Evolutionary conservation across 2,888 invertebrate genomes (phyloP), one percentile per base, ranked within the genome.

Genomic region (Hyalella azteca): DNA sequence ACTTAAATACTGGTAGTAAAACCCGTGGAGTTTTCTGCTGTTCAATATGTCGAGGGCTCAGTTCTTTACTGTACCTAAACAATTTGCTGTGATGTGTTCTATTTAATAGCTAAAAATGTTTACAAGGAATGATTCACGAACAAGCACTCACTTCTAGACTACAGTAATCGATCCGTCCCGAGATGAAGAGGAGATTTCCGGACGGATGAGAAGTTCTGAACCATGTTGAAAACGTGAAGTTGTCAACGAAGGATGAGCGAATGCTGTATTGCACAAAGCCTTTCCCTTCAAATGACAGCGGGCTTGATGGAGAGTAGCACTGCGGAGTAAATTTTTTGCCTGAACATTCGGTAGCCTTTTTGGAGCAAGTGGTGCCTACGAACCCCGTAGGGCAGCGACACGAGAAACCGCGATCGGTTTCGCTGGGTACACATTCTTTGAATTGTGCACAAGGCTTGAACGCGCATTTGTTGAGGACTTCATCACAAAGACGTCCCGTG

Each of bases 151-250:
- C 83, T 91, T 97, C 96, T 80, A 98, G 90, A 85, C 94, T 92
- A 86, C 95, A 95, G 88, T 94, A 96, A 88, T 98, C 98, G 73
- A 95, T 91, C 87, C 93, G 92, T 0, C 97, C 97, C 78, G 93
- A 92, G 4, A 93, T 93, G 88, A 93, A 93, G 91, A 96, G 92
- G 50, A 98, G 89, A 86, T 93, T 94, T 76, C 96, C 97, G 40
- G 94, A 93, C 36, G 92, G 91, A 88, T 94, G 92, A 82, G 93
- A 91, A n/a, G 97, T 97, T 85, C 95, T 91, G 86, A 98, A 88
- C 79, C 94, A 92, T 79, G 96, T 89, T 85, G 91, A 91, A 85
- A 97, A 90, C 26, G 78, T 49, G 50, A 84, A 89, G 45, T 90
- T 89, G 85, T 92, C 91, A 83, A 92, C 92, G 78, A 93, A 91